Evolutionary conservation across 2,113 vertebrate genomes (phyloP).

Genomic region (Datnioides undecimradiatus): DNA sequence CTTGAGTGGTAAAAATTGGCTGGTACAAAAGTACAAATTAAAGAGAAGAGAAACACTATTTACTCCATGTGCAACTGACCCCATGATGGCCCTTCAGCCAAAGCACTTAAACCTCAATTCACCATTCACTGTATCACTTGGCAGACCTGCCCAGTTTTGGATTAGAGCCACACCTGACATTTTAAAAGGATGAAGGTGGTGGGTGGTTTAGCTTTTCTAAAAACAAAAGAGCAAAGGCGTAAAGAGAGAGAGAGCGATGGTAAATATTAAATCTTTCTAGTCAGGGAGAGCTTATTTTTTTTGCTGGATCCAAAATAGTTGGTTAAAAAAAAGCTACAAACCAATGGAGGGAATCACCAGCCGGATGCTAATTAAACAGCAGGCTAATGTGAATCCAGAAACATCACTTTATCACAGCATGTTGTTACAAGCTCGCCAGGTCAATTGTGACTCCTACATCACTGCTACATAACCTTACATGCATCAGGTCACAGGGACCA

Average conservation of each 20-base stretch:
- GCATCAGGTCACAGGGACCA: background rate
- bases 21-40: background rate
- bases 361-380: constrained; percentile 15
- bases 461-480: too few species aligned
- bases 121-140: background rate
- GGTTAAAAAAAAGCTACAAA: constrained; percentile 43
- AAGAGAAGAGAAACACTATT: background rate
- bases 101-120: background rate
- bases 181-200: background rate
- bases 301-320: constrained; percentile 80
- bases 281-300: constrained; percentile 77
- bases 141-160: background rate
- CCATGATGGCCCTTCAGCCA: background rate
- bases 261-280: too few species aligned
- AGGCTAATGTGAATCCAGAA: constrained; percentile 14
- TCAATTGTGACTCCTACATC: too few species aligned
- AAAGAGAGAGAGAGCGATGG: too few species aligned
- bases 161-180: background rate
- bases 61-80: background rate
- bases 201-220: background rate
- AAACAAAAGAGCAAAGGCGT: background rate
- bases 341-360: constrained; percentile 19
- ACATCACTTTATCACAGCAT: background rate
- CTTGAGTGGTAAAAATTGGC: background rate
- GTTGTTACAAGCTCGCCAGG: too few species aligned